Evolutionary conservation across 2,797 vertebrate species (phyloP).

Genomic region (Brachyrhaphis roseni): DNA sequence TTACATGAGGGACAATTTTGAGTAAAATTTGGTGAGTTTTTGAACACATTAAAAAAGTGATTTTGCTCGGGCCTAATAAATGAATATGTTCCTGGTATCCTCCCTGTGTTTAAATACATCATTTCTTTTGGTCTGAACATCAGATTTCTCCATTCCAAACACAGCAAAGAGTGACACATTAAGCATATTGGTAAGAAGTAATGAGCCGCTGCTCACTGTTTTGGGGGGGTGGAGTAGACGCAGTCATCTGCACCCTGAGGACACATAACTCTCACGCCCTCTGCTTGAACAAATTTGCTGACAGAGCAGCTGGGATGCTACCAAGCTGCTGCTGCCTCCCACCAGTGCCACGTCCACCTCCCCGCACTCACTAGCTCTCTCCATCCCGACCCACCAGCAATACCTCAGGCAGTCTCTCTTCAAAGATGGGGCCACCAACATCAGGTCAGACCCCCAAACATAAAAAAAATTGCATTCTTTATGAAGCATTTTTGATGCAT

Average conservation of each 20-base stretch:
- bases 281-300: slow-evolving; percentile 10
- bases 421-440: background rate
- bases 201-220: background rate
- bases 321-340: slow-evolving; percentile 1
- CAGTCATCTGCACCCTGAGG: slow-evolving; percentile 5
- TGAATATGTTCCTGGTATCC: background rate
- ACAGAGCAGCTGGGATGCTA: slow-evolving; percentile 11
- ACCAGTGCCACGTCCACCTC: background rate
- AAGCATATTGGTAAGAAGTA: background rate
- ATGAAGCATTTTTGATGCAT: background rate
- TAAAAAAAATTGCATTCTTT: background rate
- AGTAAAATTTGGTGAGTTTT: too few species aligned
- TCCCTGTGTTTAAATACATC: background rate
- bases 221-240: background rate
- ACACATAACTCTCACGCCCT: slow-evolving; percentile 2
- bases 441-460: background rate
- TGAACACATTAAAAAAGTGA: too few species aligned
- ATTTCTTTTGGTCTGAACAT: background rate
- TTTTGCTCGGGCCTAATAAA: too few species aligned
- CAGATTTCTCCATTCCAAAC: background rate
- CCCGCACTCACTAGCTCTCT: background rate
- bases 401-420: background rate
- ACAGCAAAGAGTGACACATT: background rate
- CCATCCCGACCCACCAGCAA: background rate
- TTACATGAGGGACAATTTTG: too few species aligned